Percentiles rank a stretch among this genome's conserved stretches.
These are phyloP conservation scores for Megalonaias nervosa DNA, from an alignment of 1,140 invertebrate species.

Conservation along the genomic window DNA sequence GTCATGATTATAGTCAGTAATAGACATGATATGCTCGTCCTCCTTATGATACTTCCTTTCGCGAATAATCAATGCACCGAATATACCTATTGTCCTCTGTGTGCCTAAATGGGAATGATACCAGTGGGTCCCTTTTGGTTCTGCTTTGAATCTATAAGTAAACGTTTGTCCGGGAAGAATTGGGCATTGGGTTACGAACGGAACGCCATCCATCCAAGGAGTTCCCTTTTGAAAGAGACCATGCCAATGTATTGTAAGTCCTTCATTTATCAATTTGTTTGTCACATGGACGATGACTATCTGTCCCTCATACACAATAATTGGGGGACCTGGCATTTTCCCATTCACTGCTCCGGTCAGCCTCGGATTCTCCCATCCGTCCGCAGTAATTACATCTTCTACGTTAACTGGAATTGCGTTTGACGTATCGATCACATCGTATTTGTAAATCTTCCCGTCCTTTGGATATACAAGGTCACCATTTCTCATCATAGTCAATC, in stretches of 20 bases:
- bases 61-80: conserved; percentile 58
- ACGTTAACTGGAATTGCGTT: conserved; percentile 33
- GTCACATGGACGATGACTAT: conserved; percentile 87
- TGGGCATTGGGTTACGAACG: conserved; percentile 92
- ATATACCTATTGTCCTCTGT: conserved; percentile 57
- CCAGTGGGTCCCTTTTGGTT: conserved; percentile 62
- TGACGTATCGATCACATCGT: conserved; percentile 45
- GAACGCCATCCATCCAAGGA: conserved; percentile 93
- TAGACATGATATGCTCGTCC: conserved; percentile 44
- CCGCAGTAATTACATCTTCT: conserved; percentile 53
- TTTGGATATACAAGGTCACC: conserved; percentile 37
- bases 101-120: conserved; percentile 66
- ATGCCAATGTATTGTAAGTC: conserved; percentile 90
- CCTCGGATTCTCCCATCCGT: conserved; percentile 52
- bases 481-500: conserved; percentile 54
- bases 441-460: conserved; percentile 53
- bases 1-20: conserved; percentile 63
- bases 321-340: conserved; percentile 60
- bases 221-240: conserved; percentile 86
- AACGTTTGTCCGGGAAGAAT: conserved; percentile 88
- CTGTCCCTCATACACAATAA: conserved; percentile 87
- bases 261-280: conserved; percentile 86
- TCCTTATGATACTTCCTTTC: conserved; percentile 16
- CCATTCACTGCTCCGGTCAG: conserved; percentile 53
- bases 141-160: conserved; percentile 80